Percentiles rank a stretch among this genome's conserved stretches.
phyloP scores from a whole-genome alignment of 1,140 invertebrate genomes.

The Amyelois transitella region DNA sequence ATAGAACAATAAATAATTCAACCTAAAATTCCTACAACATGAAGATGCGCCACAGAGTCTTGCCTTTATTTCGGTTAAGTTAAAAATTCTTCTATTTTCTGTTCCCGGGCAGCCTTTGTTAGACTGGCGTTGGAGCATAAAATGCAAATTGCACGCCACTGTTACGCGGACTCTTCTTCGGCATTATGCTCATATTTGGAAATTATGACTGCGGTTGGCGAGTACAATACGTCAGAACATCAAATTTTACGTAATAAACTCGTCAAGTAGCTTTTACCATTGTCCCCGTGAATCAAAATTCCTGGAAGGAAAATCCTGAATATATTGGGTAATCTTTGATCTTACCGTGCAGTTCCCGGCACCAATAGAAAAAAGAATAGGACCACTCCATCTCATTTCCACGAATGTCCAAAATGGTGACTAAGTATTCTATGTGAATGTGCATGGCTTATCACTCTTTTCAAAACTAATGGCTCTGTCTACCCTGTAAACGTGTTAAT shows the following conservation, averaged over 20 bases:
- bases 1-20: neutral
- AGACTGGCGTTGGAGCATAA: constrained; percentile 32
- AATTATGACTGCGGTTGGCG: constrained; percentile 17
- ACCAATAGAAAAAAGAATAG: no score
- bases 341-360: no score
- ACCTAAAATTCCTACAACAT: neutral
- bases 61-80: constrained; percentile 19
- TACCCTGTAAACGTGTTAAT: no score
- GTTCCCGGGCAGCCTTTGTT: constrained; percentile 20
- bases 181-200: constrained; percentile 22
- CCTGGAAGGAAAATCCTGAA: no score
- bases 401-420: no score
- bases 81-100: constrained; percentile 18
- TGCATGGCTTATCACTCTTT: no score
- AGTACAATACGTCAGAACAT: constrained; percentile 3
- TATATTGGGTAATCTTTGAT: no score
- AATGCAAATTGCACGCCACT: constrained; percentile 41
- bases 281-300: no score
- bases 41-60: constrained; percentile 1
- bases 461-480: no score
- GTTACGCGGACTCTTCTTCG: constrained; percentile 11
- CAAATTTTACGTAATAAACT: neutral
- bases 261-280: neutral
- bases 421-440: no score
- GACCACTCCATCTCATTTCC: no score